These are phyloP conservation scores for Phoenicopterus ruber DNA, from an alignment of 2,113 vertebrate genomes.

Conservation along the genomic window DNA sequence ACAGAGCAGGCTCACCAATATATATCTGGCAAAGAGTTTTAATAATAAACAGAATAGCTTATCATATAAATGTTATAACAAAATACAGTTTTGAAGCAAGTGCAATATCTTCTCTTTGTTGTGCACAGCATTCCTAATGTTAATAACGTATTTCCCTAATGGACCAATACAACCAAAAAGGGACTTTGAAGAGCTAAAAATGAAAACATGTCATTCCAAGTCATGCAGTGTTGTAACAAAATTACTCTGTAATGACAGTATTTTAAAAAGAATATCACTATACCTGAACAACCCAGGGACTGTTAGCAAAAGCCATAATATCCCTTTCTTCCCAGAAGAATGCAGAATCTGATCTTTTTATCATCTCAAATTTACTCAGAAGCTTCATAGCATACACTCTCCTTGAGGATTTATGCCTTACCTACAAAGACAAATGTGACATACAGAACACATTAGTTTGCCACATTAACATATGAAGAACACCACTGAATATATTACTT, in stretches of 20 bases:
- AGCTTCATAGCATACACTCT: conserved; percentile 99
- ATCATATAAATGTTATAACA: not conserved
- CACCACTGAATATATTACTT: not conserved
- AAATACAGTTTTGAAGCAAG: not conserved
- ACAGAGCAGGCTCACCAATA: not conserved
- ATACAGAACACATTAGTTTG: not conserved
- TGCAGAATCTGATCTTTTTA: conserved; percentile 97
- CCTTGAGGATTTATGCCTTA: conserved; percentile 92
- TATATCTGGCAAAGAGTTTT: not conserved
- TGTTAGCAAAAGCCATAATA: conserved; percentile 99
- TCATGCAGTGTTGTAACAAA: not conserved
- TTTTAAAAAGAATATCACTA: not conserved
- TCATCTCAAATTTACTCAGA: conserved; percentile 99
- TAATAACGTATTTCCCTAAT: not conserved
- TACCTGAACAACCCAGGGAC: conserved; percentile 99
- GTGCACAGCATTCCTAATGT: not conserved
- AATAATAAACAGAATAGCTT: not conserved
- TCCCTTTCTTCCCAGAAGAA: conserved; percentile 99
- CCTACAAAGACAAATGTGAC: conserved; percentile 73
- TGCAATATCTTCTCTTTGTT: not conserved
- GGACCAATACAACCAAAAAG: not conserved
- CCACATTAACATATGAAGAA: not conserved
- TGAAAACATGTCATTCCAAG: not conserved
- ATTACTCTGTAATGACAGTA: not conserved
- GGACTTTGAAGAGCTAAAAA: not conserved